These are phyloP conservation scores for Oophaga pumilio DNA, from an alignment of 2,113 vertebrate genomes.

Conservation along the genomic window DNA sequence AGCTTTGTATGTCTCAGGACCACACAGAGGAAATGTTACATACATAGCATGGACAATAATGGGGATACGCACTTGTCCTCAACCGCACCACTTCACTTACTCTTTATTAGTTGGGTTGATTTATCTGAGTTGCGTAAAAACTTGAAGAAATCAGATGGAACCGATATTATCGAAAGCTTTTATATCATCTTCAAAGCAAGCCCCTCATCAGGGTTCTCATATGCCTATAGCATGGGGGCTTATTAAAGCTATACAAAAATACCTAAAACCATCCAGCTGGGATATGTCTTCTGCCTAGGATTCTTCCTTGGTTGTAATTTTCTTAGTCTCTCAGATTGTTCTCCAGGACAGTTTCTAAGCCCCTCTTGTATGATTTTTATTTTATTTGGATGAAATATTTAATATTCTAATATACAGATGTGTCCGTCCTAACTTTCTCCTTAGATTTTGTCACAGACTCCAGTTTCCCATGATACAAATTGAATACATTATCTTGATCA, in stretches of 20 bases:
- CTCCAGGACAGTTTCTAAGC: too few species aligned
- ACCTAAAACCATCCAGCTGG: not conserved
- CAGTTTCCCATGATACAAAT: too few species aligned
- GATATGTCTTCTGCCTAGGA: too few species aligned
- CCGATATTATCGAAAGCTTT: not conserved
- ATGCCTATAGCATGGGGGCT: not conserved
- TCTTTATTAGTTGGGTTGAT: slow-evolving; percentile 1
- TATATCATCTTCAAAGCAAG: not conserved
- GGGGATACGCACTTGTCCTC: slow-evolving; percentile 27
- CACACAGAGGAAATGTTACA: slow-evolving; percentile 16
- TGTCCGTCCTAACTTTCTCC: too few species aligned
- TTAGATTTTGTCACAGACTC: too few species aligned
- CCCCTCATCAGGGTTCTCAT: not conserved
- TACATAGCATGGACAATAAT: slow-evolving; percentile 50
- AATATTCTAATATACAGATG: too few species aligned
- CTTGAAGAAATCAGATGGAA: not conserved
- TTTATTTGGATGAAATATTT: too few species aligned
- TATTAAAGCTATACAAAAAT: not conserved
- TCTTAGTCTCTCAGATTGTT: too few species aligned
- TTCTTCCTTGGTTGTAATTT: too few species aligned
- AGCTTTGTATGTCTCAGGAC: slow-evolving; percentile 46
- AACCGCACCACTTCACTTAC: not conserved
- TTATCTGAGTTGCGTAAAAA: slow-evolving; percentile 4
- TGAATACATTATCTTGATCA: too few species aligned
- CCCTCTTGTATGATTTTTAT: too few species aligned